A percentile compares a stretch with the other conserved stretches of the same genome.
Evolutionary conservation across 2,113 vertebrate species (phyloP).

Genomic region (Lepisosteus oculatus): DNA sequence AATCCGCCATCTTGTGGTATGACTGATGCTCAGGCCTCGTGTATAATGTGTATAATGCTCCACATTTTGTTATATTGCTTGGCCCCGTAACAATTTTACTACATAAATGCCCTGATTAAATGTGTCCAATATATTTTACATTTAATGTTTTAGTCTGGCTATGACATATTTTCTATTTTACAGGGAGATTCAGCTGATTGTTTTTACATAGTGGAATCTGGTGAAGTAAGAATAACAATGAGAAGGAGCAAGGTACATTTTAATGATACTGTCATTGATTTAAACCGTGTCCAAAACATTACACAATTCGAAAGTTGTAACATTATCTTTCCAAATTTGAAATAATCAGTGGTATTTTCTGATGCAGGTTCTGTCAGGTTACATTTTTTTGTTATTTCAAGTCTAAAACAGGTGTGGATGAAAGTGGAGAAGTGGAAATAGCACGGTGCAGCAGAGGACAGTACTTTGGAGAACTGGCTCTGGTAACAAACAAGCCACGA

Average conservation of each 20-base stretch:
- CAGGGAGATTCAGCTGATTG: conserved; percentile 92
- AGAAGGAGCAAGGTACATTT: conserved; percentile 82
- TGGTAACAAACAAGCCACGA: conserved; percentile 96
- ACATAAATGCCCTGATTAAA: neutral
- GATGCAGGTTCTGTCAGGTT: neutral
- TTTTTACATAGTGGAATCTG: conserved; percentile 97
- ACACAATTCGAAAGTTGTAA: neutral
- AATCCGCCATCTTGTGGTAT: too few relatives aligned
- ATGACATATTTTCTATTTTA: conserved; percentile 24
- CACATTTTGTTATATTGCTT: too few relatives aligned
- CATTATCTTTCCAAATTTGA: neutral
- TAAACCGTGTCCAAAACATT: neutral
- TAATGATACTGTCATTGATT: neutral
- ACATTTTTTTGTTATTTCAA: conserved; percentile 24
- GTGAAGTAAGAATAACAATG: conserved; percentile 97
- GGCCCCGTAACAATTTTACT: too few relatives aligned
- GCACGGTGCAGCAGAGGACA: conserved; percentile 89
- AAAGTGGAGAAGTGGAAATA: conserved; percentile 85
- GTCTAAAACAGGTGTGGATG: conserved; percentile 68
- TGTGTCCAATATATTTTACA: neutral
- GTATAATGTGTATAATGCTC: too few relatives aligned
- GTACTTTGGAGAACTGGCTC: conserved; percentile 94
- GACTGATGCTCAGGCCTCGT: too few relatives aligned
- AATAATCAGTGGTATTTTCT: too few relatives aligned
- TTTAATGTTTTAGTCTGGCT: conserved; percentile 2